Percentiles rank a stretch among this genome's conserved stretches.
phyloP scores from a whole-genome alignment of 1,140 invertebrate species.

The Solen grandis region DNA sequence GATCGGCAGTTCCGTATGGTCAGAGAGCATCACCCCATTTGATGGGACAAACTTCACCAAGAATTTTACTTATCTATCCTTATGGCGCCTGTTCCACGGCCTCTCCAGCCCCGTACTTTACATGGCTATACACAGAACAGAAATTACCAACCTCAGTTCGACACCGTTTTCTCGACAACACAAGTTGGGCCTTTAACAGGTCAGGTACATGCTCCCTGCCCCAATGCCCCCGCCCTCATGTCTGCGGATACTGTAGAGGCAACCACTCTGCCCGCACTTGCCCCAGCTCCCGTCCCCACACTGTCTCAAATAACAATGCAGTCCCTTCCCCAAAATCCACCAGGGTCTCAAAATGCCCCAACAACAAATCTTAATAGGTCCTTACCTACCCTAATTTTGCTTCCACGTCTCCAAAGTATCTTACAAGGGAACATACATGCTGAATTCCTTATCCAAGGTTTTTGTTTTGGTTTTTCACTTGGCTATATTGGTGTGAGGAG shows the following conservation, averaged over 20 bases:
- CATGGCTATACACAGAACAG: no score
- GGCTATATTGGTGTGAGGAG: background rate
- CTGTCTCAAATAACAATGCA: no score
- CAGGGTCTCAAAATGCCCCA: background rate
- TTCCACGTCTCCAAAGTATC: background rate
- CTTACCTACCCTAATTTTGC: background rate
- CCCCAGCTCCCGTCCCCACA: no score
- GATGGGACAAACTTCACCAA: background rate
- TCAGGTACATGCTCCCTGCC: background rate
- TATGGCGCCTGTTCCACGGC: background rate
- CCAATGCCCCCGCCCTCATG: constrained; percentile 24
- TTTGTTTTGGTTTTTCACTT: no score
- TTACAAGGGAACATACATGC: background rate
- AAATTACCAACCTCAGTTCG: background rate
- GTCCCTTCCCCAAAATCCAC: background rate
- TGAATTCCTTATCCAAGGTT: constrained; percentile 23
- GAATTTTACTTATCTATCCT: constrained; percentile 10
- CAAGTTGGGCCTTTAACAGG: constrained; percentile 12
- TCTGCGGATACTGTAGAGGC: constrained; percentile 26
- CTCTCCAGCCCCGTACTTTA: background rate
- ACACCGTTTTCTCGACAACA: constrained; percentile 5
- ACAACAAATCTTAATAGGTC: no score
- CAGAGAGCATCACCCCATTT: background rate
- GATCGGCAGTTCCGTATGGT: constrained; percentile 17
- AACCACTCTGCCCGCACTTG: no score